Evolutionary conservation across 2,113 vertebrate species (phyloP).

Genomic region (Rhinoderma darwinii): DNA sequence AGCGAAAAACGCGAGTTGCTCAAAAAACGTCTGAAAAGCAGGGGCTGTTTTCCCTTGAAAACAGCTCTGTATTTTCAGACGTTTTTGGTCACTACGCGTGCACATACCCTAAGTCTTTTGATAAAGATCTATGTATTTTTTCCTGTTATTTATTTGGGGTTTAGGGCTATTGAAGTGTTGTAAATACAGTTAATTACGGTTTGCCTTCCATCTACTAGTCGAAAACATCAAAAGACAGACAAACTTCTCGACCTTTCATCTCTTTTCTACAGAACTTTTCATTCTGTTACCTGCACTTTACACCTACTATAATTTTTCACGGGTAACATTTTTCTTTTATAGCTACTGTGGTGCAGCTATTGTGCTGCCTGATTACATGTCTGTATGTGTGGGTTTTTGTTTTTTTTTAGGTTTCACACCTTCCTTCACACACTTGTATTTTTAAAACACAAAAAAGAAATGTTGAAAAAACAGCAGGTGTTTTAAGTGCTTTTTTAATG

Average conservation of each 20-base stretch:
- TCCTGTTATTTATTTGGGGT: background rate
- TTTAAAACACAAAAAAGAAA: too few species aligned
- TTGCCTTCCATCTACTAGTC: background rate
- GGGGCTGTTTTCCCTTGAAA: too few species aligned
- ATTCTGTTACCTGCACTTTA: background rate
- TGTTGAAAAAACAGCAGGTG: too few species aligned
- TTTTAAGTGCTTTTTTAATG: too few species aligned
- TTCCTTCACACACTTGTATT: too few species aligned
- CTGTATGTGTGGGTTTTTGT: background rate
- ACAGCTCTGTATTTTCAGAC: too few species aligned
- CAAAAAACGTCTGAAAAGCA: too few species aligned
- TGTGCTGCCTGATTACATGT: background rate
- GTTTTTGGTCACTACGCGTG: too few species aligned
- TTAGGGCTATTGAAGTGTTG: background rate
- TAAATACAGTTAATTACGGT: background rate
- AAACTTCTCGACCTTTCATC: background rate
- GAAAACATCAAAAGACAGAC: constrained; percentile 15
- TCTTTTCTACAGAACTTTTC: background rate
- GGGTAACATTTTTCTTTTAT: background rate
- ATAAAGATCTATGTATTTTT: background rate
- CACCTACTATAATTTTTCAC: background rate
- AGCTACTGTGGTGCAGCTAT: background rate
- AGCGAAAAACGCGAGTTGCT: too few species aligned
- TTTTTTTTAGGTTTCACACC: too few species aligned
- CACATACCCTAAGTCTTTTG: background rate